phyloP scores from a whole-genome alignment of 2,888 invertebrate species.

The Drosophila bunnanda region DNA sequence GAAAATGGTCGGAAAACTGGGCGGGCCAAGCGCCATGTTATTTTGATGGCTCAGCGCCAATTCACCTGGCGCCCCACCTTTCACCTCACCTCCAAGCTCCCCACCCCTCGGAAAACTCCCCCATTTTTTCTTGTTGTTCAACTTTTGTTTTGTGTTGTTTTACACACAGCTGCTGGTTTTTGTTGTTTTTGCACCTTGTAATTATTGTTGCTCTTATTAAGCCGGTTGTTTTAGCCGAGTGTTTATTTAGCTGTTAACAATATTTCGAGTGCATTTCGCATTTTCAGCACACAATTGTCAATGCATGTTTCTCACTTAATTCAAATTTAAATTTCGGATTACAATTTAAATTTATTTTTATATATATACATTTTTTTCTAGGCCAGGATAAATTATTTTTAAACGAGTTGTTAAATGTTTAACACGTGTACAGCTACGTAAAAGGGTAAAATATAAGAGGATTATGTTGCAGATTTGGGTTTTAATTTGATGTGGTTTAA shows the following conservation, averaged over 20 bases:
- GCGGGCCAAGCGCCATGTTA: constrained; percentile 48
- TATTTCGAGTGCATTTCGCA: constrained; percentile 53
- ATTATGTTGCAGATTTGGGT: neutral
- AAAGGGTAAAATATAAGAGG: neutral
- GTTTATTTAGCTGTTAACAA: constrained; percentile 64
- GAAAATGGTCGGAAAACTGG: neutral
- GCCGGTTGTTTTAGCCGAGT: constrained; percentile 25
- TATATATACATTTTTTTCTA: neutral
- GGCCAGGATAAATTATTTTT: neutral
- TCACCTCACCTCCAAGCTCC: neutral
- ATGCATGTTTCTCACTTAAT: neutral
- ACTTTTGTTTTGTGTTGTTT: constrained; percentile 43
- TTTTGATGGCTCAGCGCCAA: constrained; percentile 67
- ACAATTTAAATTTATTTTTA: constrained; percentile 21
- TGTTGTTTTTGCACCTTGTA: constrained; percentile 29
- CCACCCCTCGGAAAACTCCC: neutral
- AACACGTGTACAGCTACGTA: no score
- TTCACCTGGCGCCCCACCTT: constrained; percentile 44
- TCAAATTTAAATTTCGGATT: constrained; percentile 24
- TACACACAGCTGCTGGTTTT: constrained; percentile 33
- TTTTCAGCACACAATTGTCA: constrained; percentile 17
- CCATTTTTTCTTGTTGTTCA: constrained; percentile 4
- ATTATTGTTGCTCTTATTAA: constrained; percentile 16
- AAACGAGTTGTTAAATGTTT: neutral
- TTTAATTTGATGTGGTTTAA: neutral